Base-by-base conservation (phyloP, 1,140 invertebrate species). In the Nebria ingens region DNA sequence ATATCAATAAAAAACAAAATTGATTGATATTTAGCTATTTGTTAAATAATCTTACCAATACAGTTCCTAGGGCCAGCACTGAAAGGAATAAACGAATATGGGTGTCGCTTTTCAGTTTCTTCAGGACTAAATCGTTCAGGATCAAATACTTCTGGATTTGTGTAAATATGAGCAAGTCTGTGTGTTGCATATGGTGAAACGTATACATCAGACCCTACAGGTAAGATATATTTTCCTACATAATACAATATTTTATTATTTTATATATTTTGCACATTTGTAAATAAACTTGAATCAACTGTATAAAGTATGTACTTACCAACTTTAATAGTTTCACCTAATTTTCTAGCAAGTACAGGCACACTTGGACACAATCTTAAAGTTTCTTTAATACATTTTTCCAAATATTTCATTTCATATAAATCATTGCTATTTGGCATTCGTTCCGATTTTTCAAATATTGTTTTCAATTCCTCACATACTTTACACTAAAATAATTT, bases 81-180 rank as follows among this genome's bases (percentile, higher is more conserved):
- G 62, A 89, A 89, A 0, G 86, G 84, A 6, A 87, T 65, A 54
- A 78, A 87, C 1, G 79, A 78, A 56, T 77, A 84, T 0, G 80
- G 79, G 68, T 83, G 72, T 40, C 80, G 71, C 55, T 77, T 67
- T 54, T 71, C 66, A 0, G 71, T 64, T 34, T 78, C 75, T 56
- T 80, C 75, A 2, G 75, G 66, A 2, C 75, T 68, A 64, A 90
- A 91, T 29, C 86, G 70, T 52, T 88, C 83, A 0, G 87, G 87
- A 62, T 85, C 74, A 60, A 86, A 91, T 22, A 69, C 71, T 50
- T 86, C 76, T 1, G 89, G 87, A 59, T 91, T 76, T 2, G 83
- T 76, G 65, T 79, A 91, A 51, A 79, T 73, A 45, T 80, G 68
- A 0, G 76, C 65, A 53, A 86, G 68, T 2, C 82, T 72, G 61